Percentiles rank a stretch among this genome's conserved stretches.
These are phyloP conservation scores for Hydrotaea cyrtoneurina DNA, from an alignment of 2,888 invertebrate genomes.

Conservation along the genomic window DNA sequence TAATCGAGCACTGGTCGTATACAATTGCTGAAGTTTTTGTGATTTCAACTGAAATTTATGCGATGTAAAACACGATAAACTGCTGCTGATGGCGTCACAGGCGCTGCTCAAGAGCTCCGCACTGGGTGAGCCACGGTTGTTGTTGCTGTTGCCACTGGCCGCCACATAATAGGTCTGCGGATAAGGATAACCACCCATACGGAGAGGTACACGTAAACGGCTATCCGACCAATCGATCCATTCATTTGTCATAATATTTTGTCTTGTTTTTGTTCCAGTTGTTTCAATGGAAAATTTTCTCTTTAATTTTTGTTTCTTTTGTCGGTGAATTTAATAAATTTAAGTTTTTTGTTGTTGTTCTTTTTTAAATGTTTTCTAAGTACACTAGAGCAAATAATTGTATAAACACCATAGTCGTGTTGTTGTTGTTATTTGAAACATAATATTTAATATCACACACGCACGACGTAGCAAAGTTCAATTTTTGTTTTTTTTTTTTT, in stretches of 20 bases:
- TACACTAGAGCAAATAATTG: background rate
- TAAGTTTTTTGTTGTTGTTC: no score
- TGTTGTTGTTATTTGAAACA: background rate
- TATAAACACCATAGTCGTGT: background rate
- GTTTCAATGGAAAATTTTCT: background rate
- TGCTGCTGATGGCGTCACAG: slow-evolving; percentile 59
- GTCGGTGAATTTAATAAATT: no score
- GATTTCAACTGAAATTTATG: slow-evolving; percentile 76
- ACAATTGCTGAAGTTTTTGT: slow-evolving; percentile 76
- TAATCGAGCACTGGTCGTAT: slow-evolving; percentile 72
- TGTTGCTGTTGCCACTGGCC: slow-evolving; percentile 48
- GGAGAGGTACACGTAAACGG: slow-evolving; percentile 78
- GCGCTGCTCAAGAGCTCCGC: slow-evolving; percentile 37
- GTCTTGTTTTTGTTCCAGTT: background rate
- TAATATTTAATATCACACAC: background rate
- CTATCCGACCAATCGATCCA: slow-evolving; percentile 81
- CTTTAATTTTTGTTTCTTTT: background rate
- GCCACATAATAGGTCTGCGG: slow-evolving; percentile 70
- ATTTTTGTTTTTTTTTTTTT: background rate
- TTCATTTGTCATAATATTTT: slow-evolving; percentile 79
- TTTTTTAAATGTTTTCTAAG: background rate
- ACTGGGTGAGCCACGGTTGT: background rate
- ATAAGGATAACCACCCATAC: slow-evolving; percentile 75
- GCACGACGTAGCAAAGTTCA: background rate
- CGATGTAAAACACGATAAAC: slow-evolving; percentile 60